phyloP scores from a whole-genome alignment of 2,888 invertebrate genomes.

The Brenthis ino region DNA sequence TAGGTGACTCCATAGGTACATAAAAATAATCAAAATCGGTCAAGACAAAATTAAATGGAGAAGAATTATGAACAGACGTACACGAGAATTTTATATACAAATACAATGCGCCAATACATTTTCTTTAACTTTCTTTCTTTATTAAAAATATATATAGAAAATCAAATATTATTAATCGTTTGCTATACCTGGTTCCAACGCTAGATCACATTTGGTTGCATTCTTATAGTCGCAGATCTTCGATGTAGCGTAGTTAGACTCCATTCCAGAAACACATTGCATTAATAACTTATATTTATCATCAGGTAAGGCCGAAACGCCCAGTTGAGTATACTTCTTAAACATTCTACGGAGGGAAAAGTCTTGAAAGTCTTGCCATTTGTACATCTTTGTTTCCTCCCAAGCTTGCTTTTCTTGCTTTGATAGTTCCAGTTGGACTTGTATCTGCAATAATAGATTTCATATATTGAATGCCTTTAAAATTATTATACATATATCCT shows the following conservation, averaged over 20 bases:
- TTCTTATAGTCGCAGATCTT: slow-evolving; percentile 89
- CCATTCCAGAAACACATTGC: slow-evolving; percentile 87
- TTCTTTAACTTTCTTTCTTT: neutral
- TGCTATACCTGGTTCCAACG: slow-evolving; percentile 86
- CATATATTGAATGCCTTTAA: neutral
- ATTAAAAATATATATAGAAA: neutral
- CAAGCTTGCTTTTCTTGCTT: slow-evolving; percentile 84
- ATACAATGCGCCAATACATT: neutral
- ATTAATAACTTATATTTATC: slow-evolving; percentile 84
- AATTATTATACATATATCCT: too few species aligned
- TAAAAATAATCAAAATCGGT: too few species aligned
- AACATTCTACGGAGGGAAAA: slow-evolving; percentile 88
- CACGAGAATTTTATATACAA: neutral
- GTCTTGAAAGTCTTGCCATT: slow-evolving; percentile 88
- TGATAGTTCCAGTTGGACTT: slow-evolving; percentile 67
- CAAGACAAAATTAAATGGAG: too few species aligned
- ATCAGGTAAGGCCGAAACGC: slow-evolving; percentile 87
- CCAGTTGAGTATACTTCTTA: slow-evolving; percentile 86
- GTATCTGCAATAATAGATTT: slow-evolving; percentile 53
- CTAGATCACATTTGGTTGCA: slow-evolving; percentile 84
- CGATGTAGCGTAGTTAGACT: slow-evolving; percentile 88
- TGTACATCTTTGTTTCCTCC: slow-evolving; percentile 85
- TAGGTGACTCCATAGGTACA: too few species aligned
- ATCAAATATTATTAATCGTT: neutral
- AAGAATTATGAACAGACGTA: too few species aligned